Percentiles rank a stretch among this genome's conserved stretches.
phyloP scores from a whole-genome alignment of 1,140 invertebrate genomes.

The Pogonus chalceus region DNA sequence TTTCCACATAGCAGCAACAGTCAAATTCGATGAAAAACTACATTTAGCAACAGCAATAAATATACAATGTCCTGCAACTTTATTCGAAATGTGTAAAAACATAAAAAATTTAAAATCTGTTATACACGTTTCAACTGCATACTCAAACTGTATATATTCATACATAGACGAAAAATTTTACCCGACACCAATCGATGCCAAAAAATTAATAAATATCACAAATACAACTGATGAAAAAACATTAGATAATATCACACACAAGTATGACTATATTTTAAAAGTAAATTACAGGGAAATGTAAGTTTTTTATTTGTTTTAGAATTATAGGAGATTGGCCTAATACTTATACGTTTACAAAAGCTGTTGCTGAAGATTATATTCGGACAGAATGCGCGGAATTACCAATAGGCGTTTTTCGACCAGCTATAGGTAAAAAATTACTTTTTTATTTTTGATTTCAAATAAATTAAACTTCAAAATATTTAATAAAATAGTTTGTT shows the following conservation, averaged over 20 bases:
- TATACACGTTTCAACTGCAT: constrained; percentile 68
- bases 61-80: constrained; percentile 37
- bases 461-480: no score
- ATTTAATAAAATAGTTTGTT: background rate
- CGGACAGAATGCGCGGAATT: constrained; percentile 52
- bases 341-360: constrained; percentile 78
- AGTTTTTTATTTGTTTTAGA: constrained; percentile 30
- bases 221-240: background rate
- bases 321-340: constrained; percentile 70
- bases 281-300: background rate
- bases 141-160: constrained; percentile 53
- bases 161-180: constrained; percentile 66
- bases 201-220: background rate
- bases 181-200: constrained; percentile 49
- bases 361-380: constrained; percentile 65
- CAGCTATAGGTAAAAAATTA: constrained; percentile 62
- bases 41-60: constrained; percentile 51
- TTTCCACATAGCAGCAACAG: constrained; percentile 80
- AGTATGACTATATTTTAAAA: background rate
- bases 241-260: background rate
- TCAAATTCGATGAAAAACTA: constrained; percentile 79
- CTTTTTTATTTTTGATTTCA: no score
- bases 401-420: constrained; percentile 62
- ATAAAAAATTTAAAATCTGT: constrained; percentile 49
- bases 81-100: constrained; percentile 36